Evolutionary conservation across 2,888 invertebrate species (phyloP).

Genomic region (Tyria jacobaeae): DNA sequence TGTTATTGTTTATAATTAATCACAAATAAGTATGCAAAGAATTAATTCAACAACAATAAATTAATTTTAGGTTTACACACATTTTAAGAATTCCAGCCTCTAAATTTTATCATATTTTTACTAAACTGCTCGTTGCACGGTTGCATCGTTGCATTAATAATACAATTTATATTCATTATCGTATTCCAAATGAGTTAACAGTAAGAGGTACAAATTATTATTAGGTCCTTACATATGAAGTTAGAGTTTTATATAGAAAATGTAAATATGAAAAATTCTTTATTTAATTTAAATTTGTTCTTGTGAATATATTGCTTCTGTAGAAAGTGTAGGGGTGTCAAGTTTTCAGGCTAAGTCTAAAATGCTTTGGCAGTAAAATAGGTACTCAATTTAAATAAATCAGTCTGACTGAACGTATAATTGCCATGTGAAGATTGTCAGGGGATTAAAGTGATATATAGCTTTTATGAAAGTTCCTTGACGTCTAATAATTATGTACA

Average conservation of each 20-base stretch:
- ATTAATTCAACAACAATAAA: slow-evolving; percentile 26
- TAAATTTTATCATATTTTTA: not conserved
- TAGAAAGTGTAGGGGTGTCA: slow-evolving; percentile 9
- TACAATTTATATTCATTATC: too few relatives aligned
- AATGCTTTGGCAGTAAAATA: slow-evolving; percentile 81
- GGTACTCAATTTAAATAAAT: slow-evolving; percentile 71
- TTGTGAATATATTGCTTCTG: not conserved
- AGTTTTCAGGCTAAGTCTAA: slow-evolving; percentile 62
- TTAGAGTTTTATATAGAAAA: too few relatives aligned
- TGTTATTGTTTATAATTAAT: too few relatives aligned
- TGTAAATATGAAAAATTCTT: too few relatives aligned
- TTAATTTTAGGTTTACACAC: slow-evolving; percentile 22
- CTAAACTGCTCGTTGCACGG: slow-evolving; percentile 17
- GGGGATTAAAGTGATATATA: slow-evolving; percentile 18
- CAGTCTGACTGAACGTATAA: slow-evolving; percentile 62
- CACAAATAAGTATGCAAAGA: slow-evolving; percentile 56
- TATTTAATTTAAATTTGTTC: not conserved
- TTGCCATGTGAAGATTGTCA: slow-evolving; percentile 48
- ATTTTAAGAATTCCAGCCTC: not conserved
- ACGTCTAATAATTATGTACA: slow-evolving; percentile 41
- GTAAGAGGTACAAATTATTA: not conserved
- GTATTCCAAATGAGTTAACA: not conserved
- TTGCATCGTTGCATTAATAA: not conserved
- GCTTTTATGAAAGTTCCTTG: slow-evolving; percentile 2
- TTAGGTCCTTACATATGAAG: too few relatives aligned